Evolutionary conservation across 1,140 invertebrate genomes (phyloP).

Genomic region (Hycleus phaleratus): DNA sequence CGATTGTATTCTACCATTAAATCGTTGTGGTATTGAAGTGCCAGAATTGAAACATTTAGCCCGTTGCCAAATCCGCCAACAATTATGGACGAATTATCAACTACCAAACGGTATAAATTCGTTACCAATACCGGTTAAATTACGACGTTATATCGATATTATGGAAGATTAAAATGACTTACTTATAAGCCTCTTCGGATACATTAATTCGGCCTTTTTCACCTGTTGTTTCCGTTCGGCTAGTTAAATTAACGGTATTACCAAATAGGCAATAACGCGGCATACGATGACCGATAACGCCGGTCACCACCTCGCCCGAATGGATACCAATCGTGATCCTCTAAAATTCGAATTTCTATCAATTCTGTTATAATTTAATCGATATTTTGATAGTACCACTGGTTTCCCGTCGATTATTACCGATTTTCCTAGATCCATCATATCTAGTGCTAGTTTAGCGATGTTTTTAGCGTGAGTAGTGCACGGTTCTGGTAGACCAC

Average conservation of each 20-base stretch:
- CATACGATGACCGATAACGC: slow-evolving; percentile 94
- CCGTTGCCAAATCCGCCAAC: slow-evolving; percentile 58
- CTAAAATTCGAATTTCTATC: slow-evolving; percentile 45
- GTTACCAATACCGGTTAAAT: slow-evolving; percentile 53
- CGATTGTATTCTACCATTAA: slow-evolving; percentile 52
- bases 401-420: slow-evolving; percentile 78
- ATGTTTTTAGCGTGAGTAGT: slow-evolving; percentile 88
- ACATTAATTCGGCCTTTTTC: slow-evolving; percentile 87
- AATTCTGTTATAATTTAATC: neutral
- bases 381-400: slow-evolving; percentile 51
- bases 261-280: slow-evolving; percentile 96
- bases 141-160: slow-evolving; percentile 66
- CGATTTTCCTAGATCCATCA: slow-evolving; percentile 88
- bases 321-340: slow-evolving; percentile 95
- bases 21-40: slow-evolving; percentile 51
- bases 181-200: slow-evolving; percentile 90
- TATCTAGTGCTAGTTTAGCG: slow-evolving; percentile 84
- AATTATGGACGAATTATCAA: slow-evolving; percentile 57
- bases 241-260: slow-evolving; percentile 93
- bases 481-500: slow-evolving; percentile 89
- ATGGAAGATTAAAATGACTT: slow-evolving; percentile 51
- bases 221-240: slow-evolving; percentile 91
- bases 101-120: slow-evolving; percentile 62
- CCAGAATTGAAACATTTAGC: slow-evolving; percentile 56
- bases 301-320: slow-evolving; percentile 91